Evolutionary conservation across 53 echinoderm and acorn worm genomes (phyloP), one percentile per base, ranked within the genome.

Genomic region (Paelopatides confundens): DNA sequence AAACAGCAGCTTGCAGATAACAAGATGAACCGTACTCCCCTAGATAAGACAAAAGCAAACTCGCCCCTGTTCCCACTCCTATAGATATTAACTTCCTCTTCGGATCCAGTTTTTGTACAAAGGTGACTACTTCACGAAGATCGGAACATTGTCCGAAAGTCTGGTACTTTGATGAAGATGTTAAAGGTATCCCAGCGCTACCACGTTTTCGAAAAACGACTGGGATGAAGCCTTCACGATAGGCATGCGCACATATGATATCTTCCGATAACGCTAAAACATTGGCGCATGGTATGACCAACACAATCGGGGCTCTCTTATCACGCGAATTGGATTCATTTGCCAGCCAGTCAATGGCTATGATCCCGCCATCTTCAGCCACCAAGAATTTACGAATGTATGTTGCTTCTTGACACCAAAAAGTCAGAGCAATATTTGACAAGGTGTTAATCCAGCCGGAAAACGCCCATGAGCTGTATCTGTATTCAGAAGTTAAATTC

Each of bases 11-110:
- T 15, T 89, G 78, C 1, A 96, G 89, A 34, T 94, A 71, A 4
- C 95, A 85, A 3, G 96, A 96, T 38, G 96, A 96, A 0, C 96
- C 96, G 76, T 93, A 93, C 27, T 96, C 95, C 15, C 96, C 96
- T 2, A 96, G 85, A 35, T 91, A 96, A 4, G 93, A 87, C n/a
- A 96, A 63, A 63, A 96, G 82, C 0, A 96, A 87, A 33, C 93
- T 91, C 17, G 93, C 91, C 27, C 93, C 96, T 15, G 81, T 76
- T 23, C 95, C 91, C 9, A 95, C 35, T 36, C 94, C 96, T 24
- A 93, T 37, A 63, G 93, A 92, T 36, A 63, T 26, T 31, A 71
- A 87, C 26, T 93, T 74, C 47, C 58, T 88, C 27, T 91, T 90
- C 40, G 90, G 63, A 1, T 86, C 83, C 84, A 90, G 88, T 36